Percentiles rank a stretch among this genome's conserved stretches.
Conservation (phyloP, 2,113 vertebrate species). For the Zeus faber region DNA sequence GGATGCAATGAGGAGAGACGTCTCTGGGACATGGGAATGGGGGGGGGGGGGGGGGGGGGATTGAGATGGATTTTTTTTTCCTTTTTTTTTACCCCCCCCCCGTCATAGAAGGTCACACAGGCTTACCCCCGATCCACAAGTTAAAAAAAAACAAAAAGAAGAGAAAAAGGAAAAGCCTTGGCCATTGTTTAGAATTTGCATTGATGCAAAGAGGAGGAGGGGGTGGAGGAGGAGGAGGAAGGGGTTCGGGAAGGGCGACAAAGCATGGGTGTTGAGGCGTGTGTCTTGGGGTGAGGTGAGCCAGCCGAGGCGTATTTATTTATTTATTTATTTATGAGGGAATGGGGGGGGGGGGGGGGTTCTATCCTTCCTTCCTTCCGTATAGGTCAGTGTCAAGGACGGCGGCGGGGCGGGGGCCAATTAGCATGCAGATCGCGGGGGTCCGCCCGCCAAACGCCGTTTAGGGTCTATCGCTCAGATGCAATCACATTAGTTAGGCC, state of each 20-base stretch:
- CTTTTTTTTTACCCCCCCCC: constrained; percentile 69
- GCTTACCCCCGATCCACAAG: constrained; percentile 71
- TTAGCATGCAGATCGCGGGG: constrained; percentile 94
- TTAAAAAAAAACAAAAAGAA: no score
- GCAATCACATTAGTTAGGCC: constrained; percentile 93
- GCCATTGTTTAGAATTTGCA: constrained; percentile 79
- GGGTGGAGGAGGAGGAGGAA: no score
- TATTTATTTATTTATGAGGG: no score
- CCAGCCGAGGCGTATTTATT: no score
- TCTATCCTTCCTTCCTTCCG: constrained; percentile 41
- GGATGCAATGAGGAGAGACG: no score
- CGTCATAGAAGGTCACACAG: constrained; percentile 76
- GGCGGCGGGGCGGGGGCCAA: constrained; percentile 72
- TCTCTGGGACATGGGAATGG: not conserved
- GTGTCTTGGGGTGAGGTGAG: constrained; percentile 7
- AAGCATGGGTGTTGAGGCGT: constrained; percentile 18
- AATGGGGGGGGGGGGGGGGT: constrained; percentile 29
- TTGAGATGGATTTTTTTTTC: constrained; percentile 74
- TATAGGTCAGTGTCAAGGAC: constrained; percentile 89
- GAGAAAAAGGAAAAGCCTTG: no score
- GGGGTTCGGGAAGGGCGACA: constrained; percentile 7
- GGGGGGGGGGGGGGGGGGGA: constrained; percentile 17
- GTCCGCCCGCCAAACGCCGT: constrained; percentile 24
- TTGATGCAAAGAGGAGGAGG: constrained; percentile 73
- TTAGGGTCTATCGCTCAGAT: constrained; percentile 85